Evolutionary conservation across 2,113 vertebrate genomes (phyloP).

Genomic region (Hemibagrus wyckioides): DNA sequence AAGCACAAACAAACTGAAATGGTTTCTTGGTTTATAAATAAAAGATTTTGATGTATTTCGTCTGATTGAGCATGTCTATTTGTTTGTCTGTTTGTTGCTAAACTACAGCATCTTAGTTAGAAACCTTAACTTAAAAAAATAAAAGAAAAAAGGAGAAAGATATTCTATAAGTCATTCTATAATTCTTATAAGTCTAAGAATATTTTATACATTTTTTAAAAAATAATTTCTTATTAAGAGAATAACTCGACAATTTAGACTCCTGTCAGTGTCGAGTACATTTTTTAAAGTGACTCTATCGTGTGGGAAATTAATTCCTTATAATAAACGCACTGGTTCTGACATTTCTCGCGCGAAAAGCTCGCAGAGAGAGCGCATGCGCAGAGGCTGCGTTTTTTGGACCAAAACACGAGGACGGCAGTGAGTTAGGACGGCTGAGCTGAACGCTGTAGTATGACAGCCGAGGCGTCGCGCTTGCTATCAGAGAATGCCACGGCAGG

Average conservation of each 20-base stretch:
- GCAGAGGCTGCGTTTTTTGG: conserved; percentile 46
- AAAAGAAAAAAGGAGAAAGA: too few species aligned
- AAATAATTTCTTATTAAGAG: too few species aligned
- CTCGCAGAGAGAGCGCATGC: conserved; percentile 66
- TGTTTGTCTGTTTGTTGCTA: not conserved
- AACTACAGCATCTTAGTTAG: too few species aligned
- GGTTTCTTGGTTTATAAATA: not conserved
- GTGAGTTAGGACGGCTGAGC: conserved; percentile 39
- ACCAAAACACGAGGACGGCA: conserved; percentile 20
- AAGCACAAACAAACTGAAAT: not conserved
- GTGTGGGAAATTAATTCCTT: not conserved
- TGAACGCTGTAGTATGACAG: conserved; percentile 24
- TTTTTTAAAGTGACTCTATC: not conserved
- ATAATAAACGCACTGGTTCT: accelerated
- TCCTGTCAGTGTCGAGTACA: not conserved
- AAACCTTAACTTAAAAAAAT: not conserved
- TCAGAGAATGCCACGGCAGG: conserved; percentile 58
- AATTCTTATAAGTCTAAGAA: not conserved
- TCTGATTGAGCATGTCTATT: too few species aligned
- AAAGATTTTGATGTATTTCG: too few species aligned
- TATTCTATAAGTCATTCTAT: not conserved
- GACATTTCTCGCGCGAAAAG: not conserved
- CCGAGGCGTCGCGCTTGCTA: conserved; percentile 16
- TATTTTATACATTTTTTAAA: too few species aligned
- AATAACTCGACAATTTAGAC: not conserved